These are phyloP conservation scores for Prinia subflava DNA, from an alignment of 2,113 vertebrate species.

Conservation along the genomic window DNA sequence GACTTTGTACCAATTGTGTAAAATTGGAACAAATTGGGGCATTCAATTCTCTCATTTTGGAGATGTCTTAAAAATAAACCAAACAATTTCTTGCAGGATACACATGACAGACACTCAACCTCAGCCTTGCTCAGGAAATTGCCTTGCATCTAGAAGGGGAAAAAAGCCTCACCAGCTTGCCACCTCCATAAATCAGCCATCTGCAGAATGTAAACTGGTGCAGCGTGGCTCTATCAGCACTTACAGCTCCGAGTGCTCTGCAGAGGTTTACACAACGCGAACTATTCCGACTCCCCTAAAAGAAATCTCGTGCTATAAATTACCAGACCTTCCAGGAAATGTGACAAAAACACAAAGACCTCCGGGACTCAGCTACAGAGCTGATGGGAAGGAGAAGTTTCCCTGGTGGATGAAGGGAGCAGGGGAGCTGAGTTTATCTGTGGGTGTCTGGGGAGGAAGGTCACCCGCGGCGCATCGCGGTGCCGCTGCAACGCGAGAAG, in stretches of 20 bases:
- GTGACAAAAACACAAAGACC: background rate
- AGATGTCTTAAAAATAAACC: background rate
- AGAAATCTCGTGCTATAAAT: background rate
- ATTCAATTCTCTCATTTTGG: background rate
- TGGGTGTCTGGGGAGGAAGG: background rate
- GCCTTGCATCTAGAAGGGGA: background rate
- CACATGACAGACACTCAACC: background rate
- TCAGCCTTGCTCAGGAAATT: background rate
- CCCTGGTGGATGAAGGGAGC: background rate
- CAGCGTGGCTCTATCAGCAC: background rate
- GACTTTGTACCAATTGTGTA: rapidly evolving
- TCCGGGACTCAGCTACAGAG: background rate
- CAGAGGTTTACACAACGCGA: background rate
- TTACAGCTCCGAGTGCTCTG: background rate
- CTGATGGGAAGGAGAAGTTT: background rate
- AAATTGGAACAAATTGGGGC: background rate
- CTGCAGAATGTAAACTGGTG: background rate
- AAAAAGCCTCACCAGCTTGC: background rate
- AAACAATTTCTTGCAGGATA: background rate
- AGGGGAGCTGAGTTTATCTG: background rate
- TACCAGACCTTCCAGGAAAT: background rate
- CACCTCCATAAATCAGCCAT: background rate
- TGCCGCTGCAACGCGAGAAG: background rate
- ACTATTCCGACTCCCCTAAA: background rate
- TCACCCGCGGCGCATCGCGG: background rate